Percentiles rank a stretch among this genome's conserved stretches.
Evolutionary conservation across 2,113 vertebrate genomes (phyloP).

Genomic region (Ictalurus punctatus): DNA sequence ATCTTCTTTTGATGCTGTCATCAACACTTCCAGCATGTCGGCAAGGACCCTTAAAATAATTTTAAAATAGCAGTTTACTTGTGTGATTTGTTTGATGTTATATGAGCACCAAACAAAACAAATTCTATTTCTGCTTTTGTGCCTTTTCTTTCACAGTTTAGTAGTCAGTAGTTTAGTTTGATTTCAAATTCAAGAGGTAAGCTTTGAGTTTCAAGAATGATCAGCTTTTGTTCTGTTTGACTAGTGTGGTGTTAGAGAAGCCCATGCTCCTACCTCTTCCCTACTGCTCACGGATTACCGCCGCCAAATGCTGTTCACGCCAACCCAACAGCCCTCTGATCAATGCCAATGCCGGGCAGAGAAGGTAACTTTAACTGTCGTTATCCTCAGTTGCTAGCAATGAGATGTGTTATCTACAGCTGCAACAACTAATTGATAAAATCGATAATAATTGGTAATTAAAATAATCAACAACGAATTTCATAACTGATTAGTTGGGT

Average conservation of each 20-base stretch:
- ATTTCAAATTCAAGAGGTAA: background rate
- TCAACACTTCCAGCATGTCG: too few species aligned
- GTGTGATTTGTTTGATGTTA: too few species aligned
- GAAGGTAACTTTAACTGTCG: constrained; percentile 77
- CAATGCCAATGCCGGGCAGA: constrained; percentile 81
- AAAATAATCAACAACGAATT: too few species aligned
- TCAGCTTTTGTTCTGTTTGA: constrained; percentile 44
- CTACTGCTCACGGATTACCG: constrained; percentile 66
- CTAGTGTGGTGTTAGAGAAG: constrained; percentile 77
- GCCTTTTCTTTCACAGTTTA: too few species aligned
- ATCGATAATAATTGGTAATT: too few species aligned
- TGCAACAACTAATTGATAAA: too few species aligned
- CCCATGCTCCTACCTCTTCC: constrained; percentile 68
- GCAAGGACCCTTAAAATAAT: too few species aligned
- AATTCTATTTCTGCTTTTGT: too few species aligned
- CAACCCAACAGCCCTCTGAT: constrained; percentile 68
- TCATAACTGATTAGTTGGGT: too few species aligned
- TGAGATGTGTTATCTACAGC: background rate
- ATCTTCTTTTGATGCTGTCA: too few species aligned
- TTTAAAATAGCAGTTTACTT: too few species aligned
- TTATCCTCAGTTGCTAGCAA: constrained; percentile 52
- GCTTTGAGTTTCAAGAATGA: background rate
- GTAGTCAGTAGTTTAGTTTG: background rate
- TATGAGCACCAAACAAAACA: too few species aligned
- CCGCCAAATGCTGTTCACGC: constrained; percentile 73